Evolutionary conservation across 2,113 vertebrate genomes (phyloP).

Genomic region (Grammomys dolichurus): DNA sequence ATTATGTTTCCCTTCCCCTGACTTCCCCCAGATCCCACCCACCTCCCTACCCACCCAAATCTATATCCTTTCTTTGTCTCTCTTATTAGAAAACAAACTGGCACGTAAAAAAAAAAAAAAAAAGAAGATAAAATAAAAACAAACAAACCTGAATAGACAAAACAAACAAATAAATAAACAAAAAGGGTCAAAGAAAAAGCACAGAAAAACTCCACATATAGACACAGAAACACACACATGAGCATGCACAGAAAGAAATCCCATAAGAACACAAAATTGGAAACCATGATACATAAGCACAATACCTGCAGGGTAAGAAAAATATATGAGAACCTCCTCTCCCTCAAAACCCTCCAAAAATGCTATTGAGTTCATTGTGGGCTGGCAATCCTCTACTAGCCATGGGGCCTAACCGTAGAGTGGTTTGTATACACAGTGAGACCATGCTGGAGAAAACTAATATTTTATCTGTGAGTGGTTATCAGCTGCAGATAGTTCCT

Average conservation of each 20-base stretch:
- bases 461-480: neutral
- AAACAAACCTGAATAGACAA: neutral
- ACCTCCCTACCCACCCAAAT: neutral
- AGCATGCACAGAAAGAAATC: neutral
- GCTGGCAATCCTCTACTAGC: neutral
- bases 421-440: neutral
- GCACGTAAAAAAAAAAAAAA: neutral
- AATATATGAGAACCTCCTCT: neutral
- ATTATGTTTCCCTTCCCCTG: neutral
- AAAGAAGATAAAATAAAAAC: neutral
- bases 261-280: neutral
- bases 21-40: neutral
- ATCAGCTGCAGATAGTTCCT: neutral
- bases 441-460: neutral
- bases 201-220: neutral
- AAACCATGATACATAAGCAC: neutral
- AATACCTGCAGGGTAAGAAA: neutral
- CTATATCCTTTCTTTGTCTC: too few species aligned
- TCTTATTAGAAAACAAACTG: neutral
- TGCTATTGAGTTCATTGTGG: neutral
- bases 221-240: neutral
- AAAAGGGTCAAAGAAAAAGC: neutral
- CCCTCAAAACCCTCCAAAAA: neutral
- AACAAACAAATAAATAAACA: neutral
- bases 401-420: neutral